These are phyloP conservation scores for Polia nebulosa DNA, from an alignment of 2,888 invertebrate genomes.

Conservation along the genomic window DNA sequence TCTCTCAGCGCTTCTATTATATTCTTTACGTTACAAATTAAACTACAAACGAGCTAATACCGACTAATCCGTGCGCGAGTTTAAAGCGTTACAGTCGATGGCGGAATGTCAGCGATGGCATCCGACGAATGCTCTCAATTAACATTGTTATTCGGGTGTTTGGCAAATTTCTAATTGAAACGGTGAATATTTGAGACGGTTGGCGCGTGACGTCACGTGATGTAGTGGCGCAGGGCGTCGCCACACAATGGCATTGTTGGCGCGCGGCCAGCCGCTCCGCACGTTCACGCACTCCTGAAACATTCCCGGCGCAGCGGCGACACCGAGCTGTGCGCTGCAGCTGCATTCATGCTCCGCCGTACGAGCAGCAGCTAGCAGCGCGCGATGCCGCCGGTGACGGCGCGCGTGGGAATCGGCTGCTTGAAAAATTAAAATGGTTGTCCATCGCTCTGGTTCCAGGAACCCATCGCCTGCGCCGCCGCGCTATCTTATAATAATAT, in stretches of 20 bases:
- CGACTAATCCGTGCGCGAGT: conserved; percentile 59
- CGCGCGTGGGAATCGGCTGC: conserved; percentile 49
- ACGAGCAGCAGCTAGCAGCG: neutral
- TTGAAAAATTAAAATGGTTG: conserved; percentile 26
- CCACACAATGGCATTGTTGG: conserved; percentile 72
- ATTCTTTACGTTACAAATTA: conserved; percentile 74
- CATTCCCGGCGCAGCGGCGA: conserved; percentile 30
- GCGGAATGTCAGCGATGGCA: conserved; percentile 73
- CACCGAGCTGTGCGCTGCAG: conserved; percentile 13
- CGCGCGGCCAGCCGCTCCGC: conserved; percentile 67
- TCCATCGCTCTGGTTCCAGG: conserved; percentile 42
- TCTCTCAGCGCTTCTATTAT: conserved; percentile 64
- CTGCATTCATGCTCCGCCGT: conserved; percentile 39
- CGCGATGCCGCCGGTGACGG: neutral
- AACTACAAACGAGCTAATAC: conserved; percentile 74
- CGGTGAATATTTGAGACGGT: conserved; percentile 75
- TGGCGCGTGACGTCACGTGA: conserved; percentile 71
- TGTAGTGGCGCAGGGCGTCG: conserved; percentile 53
- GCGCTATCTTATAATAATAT: conserved; percentile 38
- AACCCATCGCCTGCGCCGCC: conserved; percentile 34
- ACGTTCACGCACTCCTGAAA: conserved; percentile 56
- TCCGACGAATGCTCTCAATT: conserved; percentile 78
- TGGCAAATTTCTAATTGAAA: conserved; percentile 82
- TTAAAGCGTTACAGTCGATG: conserved; percentile 64
- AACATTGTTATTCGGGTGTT: conserved; percentile 77